phyloP scores from a whole-genome alignment of 2,888 invertebrate species.

The Platynereis dumerilii region DNA sequence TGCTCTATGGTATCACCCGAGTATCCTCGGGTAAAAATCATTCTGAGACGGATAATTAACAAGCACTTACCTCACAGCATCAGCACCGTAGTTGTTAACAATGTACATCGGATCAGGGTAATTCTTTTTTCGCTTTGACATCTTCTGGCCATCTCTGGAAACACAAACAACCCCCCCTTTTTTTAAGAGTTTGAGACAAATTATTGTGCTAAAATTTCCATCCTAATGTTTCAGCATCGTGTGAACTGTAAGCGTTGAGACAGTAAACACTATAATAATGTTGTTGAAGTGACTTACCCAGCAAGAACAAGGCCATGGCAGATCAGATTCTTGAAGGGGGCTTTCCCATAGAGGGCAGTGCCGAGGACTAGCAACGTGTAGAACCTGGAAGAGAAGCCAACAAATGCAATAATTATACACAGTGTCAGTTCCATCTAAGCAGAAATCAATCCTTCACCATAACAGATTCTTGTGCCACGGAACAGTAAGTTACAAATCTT shows the following conservation, averaged over 20 bases:
- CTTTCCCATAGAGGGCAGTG: conserved; percentile 91
- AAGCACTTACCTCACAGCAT: conserved; percentile 77
- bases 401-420: neutral
- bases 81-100: conserved; percentile 91
- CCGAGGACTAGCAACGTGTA: conserved; percentile 84
- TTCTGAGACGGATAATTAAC: too few species aligned
- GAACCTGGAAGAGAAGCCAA: conserved; percentile 29
- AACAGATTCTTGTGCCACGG: too few species aligned
- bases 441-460: too few species aligned
- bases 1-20: too few species aligned
- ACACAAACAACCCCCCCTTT: conserved; percentile 8
- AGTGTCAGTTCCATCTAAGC: too few species aligned
- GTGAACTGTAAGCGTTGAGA: too few species aligned
- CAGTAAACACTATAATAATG: too few species aligned
- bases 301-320: conserved; percentile 95
- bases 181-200: neutral
- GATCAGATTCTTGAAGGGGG: conserved; percentile 97
- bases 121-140: conserved; percentile 99
- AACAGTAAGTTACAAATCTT: too few species aligned
- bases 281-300: too few species aligned
- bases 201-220: too few species aligned
- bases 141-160: conserved; percentile 91
- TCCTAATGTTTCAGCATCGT: too few species aligned
- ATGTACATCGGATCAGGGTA: conserved; percentile 94
- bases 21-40: too few species aligned